A percentile compares a stretch with the other conserved stretches of the same genome.
phyloP scores from a whole-genome alignment of 2,797 vertebrate species.

The Rousettus madagascariensis region DNA sequence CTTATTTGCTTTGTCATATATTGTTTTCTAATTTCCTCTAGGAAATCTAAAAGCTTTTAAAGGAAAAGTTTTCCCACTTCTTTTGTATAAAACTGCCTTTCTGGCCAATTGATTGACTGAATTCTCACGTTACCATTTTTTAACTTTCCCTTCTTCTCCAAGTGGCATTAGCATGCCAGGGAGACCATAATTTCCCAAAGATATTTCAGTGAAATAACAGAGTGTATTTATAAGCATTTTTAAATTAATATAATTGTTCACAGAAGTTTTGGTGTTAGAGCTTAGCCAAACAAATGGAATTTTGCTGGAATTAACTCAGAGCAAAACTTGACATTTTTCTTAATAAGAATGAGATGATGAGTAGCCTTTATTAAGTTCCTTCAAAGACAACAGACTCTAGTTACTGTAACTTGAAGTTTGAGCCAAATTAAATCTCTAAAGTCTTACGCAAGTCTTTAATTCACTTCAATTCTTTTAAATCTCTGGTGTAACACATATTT shows the following conservation, averaged over 20 bases:
- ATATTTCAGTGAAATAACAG: constrained; percentile 45
- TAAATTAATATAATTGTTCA: constrained; percentile 10
- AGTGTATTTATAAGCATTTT: constrained; percentile 36
- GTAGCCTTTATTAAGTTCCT: constrained; percentile 25
- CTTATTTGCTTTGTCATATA: not conserved
- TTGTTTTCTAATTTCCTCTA: not conserved
- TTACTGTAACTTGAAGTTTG: constrained; percentile 8
- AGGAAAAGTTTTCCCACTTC: not conserved
- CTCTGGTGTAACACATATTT: not conserved
- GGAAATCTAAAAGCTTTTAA: not conserved
- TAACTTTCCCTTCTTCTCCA: not conserved
- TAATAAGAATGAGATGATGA: constrained; percentile 13
- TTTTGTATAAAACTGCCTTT: not conserved
- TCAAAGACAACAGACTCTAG: not conserved
- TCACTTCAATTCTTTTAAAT: constrained; percentile 6
- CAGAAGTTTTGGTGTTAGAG: not conserved
- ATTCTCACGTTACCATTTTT: constrained; percentile 12
- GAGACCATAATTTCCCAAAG: not conserved
- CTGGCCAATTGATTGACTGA: not conserved
- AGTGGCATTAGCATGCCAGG: not conserved
- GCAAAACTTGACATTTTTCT: constrained; percentile 41
- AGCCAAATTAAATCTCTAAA: not conserved
- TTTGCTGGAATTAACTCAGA: constrained; percentile 42
- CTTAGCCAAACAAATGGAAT: constrained; percentile 44
- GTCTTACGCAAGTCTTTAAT: not conserved